Evolutionary conservation across 2,113 vertebrate species (phyloP).

Genomic region (Phodopus roborovskii): DNA sequence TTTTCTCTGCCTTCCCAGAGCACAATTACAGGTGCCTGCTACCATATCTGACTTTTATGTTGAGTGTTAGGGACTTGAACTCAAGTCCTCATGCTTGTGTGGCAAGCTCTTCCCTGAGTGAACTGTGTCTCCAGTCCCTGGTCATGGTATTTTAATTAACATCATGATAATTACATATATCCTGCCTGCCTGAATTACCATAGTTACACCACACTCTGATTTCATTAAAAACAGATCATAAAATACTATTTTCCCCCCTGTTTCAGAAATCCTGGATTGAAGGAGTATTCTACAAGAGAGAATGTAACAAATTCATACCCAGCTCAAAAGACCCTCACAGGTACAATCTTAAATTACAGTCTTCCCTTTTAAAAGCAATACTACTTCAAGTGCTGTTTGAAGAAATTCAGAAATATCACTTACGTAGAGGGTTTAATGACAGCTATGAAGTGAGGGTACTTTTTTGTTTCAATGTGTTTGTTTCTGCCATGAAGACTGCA

Average conservation of each 20-base stretch:
- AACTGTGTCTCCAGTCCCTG: background rate
- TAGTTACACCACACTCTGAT: background rate
- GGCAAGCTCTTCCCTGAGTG: too few species aligned
- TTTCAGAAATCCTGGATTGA: constrained; percentile 94
- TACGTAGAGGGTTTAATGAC: background rate
- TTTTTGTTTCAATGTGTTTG: background rate
- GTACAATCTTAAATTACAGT: constrained; percentile 79
- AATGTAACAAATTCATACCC: constrained; percentile 93
- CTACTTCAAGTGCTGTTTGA: constrained; percentile 5
- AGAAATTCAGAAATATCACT: constrained; percentile 6
- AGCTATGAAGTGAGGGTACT: background rate
- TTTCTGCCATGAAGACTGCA: background rate
- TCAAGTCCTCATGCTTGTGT: too few species aligned
- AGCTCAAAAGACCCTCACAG: constrained; percentile 92
- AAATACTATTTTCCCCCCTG: constrained; percentile 85
- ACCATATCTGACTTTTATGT: background rate
- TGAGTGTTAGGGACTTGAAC: background rate
- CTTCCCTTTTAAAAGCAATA: constrained; percentile 14
- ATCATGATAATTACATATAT: background rate
- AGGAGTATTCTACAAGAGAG: constrained; percentile 93
- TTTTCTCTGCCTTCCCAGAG: background rate
- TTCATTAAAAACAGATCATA: constrained; percentile 1
- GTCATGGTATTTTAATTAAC: constrained; percentile 23
- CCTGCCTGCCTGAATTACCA: background rate
- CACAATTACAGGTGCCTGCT: background rate